phyloP scores from a whole-genome alignment of 2,888 invertebrate genomes.

The Clanis bilineata region DNA sequence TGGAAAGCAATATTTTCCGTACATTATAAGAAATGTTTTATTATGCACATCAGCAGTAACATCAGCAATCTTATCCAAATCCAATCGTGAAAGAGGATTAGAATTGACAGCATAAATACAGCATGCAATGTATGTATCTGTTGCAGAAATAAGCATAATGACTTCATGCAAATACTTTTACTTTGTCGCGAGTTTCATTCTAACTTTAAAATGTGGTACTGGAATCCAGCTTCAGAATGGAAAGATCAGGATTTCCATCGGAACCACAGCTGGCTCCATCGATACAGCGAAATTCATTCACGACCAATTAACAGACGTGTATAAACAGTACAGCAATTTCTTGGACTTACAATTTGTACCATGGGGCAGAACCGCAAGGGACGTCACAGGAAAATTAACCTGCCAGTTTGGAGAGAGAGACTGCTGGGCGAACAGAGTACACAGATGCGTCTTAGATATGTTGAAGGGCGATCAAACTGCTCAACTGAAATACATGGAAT shows the following conservation, averaged over 20 bases:
- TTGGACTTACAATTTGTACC: conserved; percentile 67
- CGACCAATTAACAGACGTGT: conserved; percentile 48
- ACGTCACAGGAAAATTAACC: conserved; percentile 40
- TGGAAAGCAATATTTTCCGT: too few species aligned
- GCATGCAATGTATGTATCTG: too few species aligned
- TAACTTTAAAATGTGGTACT: conserved; percentile 27
- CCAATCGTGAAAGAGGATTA: too few species aligned
- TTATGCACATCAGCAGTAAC: too few species aligned
- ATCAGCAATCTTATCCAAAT: too few species aligned
- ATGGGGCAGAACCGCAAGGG: conserved; percentile 63
- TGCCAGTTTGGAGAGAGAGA: conserved; percentile 60
- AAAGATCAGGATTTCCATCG: conserved; percentile 58
- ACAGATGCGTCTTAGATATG: conserved; percentile 61
- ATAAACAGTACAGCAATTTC: conserved; percentile 50
- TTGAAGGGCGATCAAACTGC: conserved; percentile 52
- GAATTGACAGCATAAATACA: neutral
- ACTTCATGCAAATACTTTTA: too few species aligned
- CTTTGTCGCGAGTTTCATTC: conserved; percentile 27
- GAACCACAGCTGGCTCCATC: conserved; percentile 60
- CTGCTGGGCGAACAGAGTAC: conserved; percentile 70
- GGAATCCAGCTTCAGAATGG: conserved; percentile 52
- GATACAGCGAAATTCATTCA: conserved; percentile 58
- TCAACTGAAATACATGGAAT: conserved; percentile 62
- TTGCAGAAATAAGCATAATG: too few species aligned
- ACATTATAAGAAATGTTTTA: too few species aligned